phyloP scores from a whole-genome alignment of 2,113 vertebrate species.

The Copsychus sechellarum region DNA sequence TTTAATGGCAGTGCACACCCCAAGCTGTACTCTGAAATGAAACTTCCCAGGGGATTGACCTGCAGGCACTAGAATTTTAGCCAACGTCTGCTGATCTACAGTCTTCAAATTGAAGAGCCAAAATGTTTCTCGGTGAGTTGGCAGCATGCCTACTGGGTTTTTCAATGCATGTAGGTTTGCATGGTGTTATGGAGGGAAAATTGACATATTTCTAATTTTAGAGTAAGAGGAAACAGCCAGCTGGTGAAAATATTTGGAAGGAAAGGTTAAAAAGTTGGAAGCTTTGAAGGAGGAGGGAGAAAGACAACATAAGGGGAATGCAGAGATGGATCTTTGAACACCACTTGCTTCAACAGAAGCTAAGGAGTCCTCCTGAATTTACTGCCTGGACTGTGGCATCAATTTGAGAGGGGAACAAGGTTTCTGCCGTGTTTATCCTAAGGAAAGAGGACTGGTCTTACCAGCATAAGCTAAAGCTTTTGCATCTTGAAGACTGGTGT shows the following conservation, averaged over 20 bases:
- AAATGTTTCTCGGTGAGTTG: neutral
- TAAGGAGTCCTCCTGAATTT: neutral
- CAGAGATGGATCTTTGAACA: neutral
- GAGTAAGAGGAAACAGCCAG: neutral
- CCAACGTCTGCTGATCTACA: neutral
- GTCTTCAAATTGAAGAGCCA: neutral
- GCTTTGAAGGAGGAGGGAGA: fast-evolving
- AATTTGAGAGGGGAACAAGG: neutral
- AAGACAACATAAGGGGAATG: neutral
- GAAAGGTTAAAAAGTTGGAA: neutral
- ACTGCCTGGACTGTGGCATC: fast-evolving
- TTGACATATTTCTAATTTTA: neutral
- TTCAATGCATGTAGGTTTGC: neutral
- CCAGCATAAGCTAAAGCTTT: neutral
- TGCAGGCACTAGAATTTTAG: neutral
- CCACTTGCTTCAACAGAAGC: neutral
- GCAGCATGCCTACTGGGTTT: neutral
- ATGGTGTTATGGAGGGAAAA: neutral
- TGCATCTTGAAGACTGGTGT: neutral
- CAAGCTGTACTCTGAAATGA: neutral
- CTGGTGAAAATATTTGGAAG: neutral
- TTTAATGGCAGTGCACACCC: neutral
- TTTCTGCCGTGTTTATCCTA: neutral
- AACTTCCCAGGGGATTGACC: neutral
- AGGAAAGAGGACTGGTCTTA: neutral